Evolutionary conservation across 2,797 vertebrate genomes (phyloP).

Genomic region (Diceros bicornis): DNA sequence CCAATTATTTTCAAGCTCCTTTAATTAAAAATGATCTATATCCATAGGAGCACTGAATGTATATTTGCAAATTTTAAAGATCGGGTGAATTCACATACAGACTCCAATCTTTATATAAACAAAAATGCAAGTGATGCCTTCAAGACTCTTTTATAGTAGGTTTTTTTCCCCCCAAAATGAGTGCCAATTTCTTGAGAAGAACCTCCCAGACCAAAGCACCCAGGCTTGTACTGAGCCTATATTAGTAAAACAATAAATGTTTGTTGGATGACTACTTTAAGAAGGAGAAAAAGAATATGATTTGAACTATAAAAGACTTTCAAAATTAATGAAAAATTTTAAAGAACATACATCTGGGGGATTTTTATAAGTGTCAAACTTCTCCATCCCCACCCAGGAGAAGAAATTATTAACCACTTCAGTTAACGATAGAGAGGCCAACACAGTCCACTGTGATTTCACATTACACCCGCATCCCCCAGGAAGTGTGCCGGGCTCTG

Average conservation of each 20-base stretch:
- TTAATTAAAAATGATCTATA: not conserved
- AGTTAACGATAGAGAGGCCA: not conserved
- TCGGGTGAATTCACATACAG: not conserved
- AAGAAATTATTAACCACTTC: not conserved
- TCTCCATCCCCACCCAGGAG: not conserved
- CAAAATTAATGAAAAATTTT: not conserved
- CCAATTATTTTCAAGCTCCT: not conserved
- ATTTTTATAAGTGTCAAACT: not conserved
- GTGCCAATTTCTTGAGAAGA: not conserved
- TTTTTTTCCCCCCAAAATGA: rapidly evolving
- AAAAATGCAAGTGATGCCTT: not conserved
- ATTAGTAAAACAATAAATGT: not conserved
- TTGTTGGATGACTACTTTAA: constrained; percentile 20
- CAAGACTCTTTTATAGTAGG: not conserved
- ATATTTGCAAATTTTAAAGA: not conserved
- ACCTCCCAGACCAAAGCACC: not conserved
- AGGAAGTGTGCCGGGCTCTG: rapidly evolving
- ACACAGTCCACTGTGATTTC: not conserved
- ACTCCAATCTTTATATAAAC: not conserved
- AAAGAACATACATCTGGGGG: not conserved
- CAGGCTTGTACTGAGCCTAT: not conserved
- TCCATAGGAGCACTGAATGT: not conserved
- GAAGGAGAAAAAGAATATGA: not conserved
- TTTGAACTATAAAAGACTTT: not conserved
- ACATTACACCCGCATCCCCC: rapidly evolving